phyloP scores from a whole-genome alignment of 1,140 invertebrate genomes.

The Diorhabda sublineata region DNA sequence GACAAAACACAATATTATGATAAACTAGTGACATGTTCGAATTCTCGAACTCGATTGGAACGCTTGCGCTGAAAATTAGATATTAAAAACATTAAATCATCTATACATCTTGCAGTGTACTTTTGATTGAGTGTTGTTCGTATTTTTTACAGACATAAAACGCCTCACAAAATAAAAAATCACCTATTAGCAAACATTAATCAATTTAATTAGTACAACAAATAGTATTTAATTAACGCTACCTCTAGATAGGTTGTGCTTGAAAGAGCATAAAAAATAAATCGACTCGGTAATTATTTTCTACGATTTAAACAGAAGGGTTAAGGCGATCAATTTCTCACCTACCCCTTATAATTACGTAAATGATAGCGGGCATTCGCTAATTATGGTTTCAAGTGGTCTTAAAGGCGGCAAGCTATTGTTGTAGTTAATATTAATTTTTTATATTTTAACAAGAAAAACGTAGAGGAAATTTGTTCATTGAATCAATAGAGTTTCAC shows the following conservation, averaged over 20 bases:
- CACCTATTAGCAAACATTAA: slow-evolving; percentile 9
- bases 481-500: no score
- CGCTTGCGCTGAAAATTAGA: no score
- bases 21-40: no score
- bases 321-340: slow-evolving; percentile 24
- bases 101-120: background rate
- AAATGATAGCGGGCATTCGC: slow-evolving; percentile 37
- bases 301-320: background rate
- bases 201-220: slow-evolving; percentile 23
- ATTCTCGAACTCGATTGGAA: no score
- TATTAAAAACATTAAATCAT: background rate
- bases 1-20: no score
- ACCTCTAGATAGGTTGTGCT: slow-evolving; percentile 4
- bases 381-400: slow-evolving; percentile 33
- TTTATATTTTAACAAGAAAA: no score
- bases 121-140: background rate
- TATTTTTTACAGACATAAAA: background rate
- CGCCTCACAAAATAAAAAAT: background rate
- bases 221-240: slow-evolving; percentile 13
- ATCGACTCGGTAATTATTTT: slow-evolving; percentile 19
- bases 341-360: slow-evolving; percentile 36
- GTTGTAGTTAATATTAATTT: no score
- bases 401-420: background rate
- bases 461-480: no score
- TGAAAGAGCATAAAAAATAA: slow-evolving; percentile 16